phyloP scores from a whole-genome alignment of 2,797 vertebrate genomes.

The Scolopax bukidnonensis region DNA sequence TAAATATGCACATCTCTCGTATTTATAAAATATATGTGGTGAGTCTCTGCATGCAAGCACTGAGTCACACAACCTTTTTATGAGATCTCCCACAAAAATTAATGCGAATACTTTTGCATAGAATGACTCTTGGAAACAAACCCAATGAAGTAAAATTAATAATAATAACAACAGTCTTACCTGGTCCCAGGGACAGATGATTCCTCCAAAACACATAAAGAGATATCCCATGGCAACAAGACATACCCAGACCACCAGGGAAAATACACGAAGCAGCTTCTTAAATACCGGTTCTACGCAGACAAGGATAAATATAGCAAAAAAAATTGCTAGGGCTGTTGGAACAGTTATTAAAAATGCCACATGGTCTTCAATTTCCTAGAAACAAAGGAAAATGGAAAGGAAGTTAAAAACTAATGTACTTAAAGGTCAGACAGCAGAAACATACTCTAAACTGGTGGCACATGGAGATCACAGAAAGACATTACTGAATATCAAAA shows the following conservation, averaged over 20 bases:
- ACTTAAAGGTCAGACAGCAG: neutral
- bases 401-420: slow-evolving; percentile 6
- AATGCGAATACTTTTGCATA: neutral
- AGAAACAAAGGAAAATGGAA: slow-evolving; percentile 54
- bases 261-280: slow-evolving; percentile 94
- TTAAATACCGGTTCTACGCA: slow-evolving; percentile 96
- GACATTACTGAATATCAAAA: neutral
- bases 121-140: neutral
- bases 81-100: neutral
- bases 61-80: neutral
- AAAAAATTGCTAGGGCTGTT: slow-evolving; percentile 96
- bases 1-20: neutral
- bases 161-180: slow-evolving; percentile 76
- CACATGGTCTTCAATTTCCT: slow-evolving; percentile 93
- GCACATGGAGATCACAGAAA: neutral
- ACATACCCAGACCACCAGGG: slow-evolving; percentile 94
- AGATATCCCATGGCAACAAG: slow-evolving; percentile 97
- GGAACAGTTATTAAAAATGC: slow-evolving; percentile 97
- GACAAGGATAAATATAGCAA: slow-evolving; percentile 95
- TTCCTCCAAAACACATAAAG: slow-evolving; percentile 97
- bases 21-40: neutral
- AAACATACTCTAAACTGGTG: neutral
- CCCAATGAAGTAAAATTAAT: neutral
- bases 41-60: neutral
- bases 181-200: slow-evolving; percentile 98